Evolutionary conservation across 2,113 vertebrate species (phyloP).

Genomic region (Malurus cyaneus): DNA sequence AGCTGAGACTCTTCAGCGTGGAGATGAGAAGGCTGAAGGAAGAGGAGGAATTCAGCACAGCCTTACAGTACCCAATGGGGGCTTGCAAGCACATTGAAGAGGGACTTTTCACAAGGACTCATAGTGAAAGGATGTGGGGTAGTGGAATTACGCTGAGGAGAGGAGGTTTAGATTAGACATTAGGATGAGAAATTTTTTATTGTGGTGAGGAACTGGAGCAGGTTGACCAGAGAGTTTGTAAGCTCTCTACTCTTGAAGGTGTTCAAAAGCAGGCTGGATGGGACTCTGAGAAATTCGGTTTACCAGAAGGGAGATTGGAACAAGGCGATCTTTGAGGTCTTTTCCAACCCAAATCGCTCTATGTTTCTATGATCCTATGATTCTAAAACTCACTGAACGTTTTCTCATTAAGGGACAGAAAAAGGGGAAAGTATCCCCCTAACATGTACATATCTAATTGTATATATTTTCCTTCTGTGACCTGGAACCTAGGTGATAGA

Average conservation of each 20-base stretch:
- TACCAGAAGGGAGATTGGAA: neutral
- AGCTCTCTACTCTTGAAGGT: neutral
- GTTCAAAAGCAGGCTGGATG: neutral
- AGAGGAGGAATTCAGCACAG: neutral
- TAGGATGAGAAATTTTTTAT: neutral
- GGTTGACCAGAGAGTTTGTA: neutral
- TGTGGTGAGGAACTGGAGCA: neutral
- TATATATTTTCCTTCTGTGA: neutral
- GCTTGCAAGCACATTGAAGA: neutral
- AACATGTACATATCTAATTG: accelerated
- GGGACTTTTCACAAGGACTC: neutral
- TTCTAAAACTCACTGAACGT: neutral
- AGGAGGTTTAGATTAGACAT: neutral
- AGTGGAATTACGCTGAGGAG: neutral
- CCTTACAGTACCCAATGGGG: neutral
- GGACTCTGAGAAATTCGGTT: neutral
- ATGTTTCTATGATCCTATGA: too few species aligned
- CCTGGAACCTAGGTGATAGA: neutral
- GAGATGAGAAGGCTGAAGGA: neutral
- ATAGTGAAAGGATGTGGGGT: neutral
- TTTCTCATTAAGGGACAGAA: neutral
- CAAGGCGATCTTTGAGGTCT: neutral
- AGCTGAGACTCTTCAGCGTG: neutral
- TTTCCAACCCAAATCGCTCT: neutral
- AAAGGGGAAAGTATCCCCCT: accelerated